Percentiles rank a stretch among this genome's conserved stretches.
Conservation (phyloP, 53 echinoderm and acorn worm genomes). For the Mesocentrotus franciscanus region DNA sequence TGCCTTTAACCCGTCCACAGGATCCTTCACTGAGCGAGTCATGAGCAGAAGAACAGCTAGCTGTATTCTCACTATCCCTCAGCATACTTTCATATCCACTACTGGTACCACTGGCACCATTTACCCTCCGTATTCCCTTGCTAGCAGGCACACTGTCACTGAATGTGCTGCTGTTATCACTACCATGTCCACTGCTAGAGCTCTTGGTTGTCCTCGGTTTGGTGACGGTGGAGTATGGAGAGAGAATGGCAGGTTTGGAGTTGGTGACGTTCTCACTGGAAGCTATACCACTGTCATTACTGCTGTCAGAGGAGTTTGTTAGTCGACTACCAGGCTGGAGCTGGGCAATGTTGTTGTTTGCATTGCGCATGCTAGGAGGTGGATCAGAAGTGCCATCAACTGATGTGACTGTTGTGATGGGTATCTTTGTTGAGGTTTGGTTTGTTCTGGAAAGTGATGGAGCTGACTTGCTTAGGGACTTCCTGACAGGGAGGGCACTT, state of each 20-base stretch:
- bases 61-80: slow-evolving; percentile 94
- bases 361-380: slow-evolving; percentile 76
- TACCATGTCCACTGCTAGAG: slow-evolving; percentile 96
- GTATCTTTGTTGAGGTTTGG: slow-evolving; percentile 69
- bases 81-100: slow-evolving; percentile 99
- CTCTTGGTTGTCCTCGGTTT: slow-evolving; percentile 82
- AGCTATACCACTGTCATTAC: slow-evolving; percentile 98
- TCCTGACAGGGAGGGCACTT: slow-evolving; percentile 83
- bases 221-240: slow-evolving; percentile 97
- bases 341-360: slow-evolving; percentile 78
- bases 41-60: slow-evolving; percentile 89
- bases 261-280: slow-evolving; percentile 90
- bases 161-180: slow-evolving; percentile 97
- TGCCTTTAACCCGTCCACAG: slow-evolving; percentile 85
- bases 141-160: slow-evolving; percentile 84
- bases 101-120: slow-evolving; percentile 89
- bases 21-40: slow-evolving; percentile 98
- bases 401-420: slow-evolving; percentile 71
- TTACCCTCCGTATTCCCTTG: slow-evolving; percentile 74
- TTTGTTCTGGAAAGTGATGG: slow-evolving; percentile 80
- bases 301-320: slow-evolving; percentile 95
- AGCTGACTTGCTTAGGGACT: slow-evolving; percentile 89
- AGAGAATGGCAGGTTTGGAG: slow-evolving; percentile 85
- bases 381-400: slow-evolving; percentile 66
- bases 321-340: slow-evolving; percentile 82